Conservation (phyloP, 2,888 invertebrate species). For the Apotomis capreana region DNA sequence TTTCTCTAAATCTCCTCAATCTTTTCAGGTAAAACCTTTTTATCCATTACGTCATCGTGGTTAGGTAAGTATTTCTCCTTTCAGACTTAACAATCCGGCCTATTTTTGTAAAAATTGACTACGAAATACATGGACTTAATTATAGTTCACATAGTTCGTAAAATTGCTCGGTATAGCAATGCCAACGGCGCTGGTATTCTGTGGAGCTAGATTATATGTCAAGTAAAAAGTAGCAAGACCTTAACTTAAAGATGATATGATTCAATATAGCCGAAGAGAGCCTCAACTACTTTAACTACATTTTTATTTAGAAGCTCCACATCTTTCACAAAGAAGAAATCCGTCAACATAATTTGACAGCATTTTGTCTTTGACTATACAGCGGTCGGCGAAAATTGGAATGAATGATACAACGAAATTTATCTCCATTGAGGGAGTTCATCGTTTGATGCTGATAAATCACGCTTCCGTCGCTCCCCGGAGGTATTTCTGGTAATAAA, state of each 20-base stretch:
- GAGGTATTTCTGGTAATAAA: slow-evolving; percentile 50
- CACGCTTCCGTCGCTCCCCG: slow-evolving; percentile 51
- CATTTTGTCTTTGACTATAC: slow-evolving; percentile 48
- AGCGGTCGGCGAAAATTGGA: slow-evolving; percentile 51
- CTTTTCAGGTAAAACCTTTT: too few species aligned
- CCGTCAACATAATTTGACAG: slow-evolving; percentile 57
- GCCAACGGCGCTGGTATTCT: too few species aligned
- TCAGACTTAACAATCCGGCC: too few species aligned
- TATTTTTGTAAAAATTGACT: too few species aligned
- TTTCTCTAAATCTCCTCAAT: too few species aligned
- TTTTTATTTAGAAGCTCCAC: slow-evolving; percentile 3
- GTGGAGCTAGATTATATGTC: too few species aligned
- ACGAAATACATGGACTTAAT: too few species aligned
- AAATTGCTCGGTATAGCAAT: too few species aligned
- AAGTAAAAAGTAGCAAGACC: too few species aligned
- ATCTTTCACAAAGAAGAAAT: slow-evolving; percentile 53
- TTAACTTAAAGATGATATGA: too few species aligned
- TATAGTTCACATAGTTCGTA: too few species aligned
- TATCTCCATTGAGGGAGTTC: slow-evolving; percentile 64
- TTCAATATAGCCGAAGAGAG: too few species aligned
- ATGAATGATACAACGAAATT: slow-evolving; percentile 64
- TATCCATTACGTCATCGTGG: background rate
- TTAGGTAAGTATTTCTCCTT: background rate
- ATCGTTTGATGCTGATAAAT: slow-evolving; percentile 65
- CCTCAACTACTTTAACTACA: background rate